Evolutionary conservation across 2,888 invertebrate genomes (phyloP).

Genomic region (Caradrina kadenii): DNA sequence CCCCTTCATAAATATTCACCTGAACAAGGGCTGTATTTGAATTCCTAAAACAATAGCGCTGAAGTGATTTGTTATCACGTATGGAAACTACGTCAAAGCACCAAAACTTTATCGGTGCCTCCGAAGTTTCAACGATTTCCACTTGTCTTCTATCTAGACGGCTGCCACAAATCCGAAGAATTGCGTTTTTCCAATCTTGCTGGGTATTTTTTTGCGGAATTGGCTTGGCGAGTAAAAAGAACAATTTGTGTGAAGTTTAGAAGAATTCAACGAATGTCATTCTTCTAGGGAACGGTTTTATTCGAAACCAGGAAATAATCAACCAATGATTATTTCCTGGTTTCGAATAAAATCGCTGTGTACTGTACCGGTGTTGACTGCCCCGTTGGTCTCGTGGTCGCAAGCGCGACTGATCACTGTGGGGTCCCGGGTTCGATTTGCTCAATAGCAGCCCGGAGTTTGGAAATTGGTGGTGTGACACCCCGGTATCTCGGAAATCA

Average conservation of each 20-base stretch:
- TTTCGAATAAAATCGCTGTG: background rate
- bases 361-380: too few species aligned
- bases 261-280: slow-evolving; percentile 1
- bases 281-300: background rate
- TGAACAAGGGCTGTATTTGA: slow-evolving; percentile 40
- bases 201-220: slow-evolving; percentile 36
- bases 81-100: slow-evolving; percentile 28
- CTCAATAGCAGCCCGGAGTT: too few species aligned
- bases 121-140: slow-evolving; percentile 33
- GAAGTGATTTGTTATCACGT: slow-evolving; percentile 48
- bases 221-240: slow-evolving; percentile 21
- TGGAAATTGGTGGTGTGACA: too few species aligned
- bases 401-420: too few species aligned
- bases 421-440: too few species aligned
- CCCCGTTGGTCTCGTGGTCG: too few species aligned
- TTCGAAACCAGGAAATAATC: too few species aligned
- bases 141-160: slow-evolving; percentile 29
- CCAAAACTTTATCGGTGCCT: slow-evolving; percentile 20
- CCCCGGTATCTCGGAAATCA: too few species aligned
- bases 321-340: too few species aligned
- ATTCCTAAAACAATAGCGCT: slow-evolving; percentile 40
- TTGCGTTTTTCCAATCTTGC: slow-evolving; percentile 41
- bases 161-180: slow-evolving; percentile 38
- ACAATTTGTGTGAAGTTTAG: background rate
- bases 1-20: slow-evolving; percentile 31